phyloP scores from a whole-genome alignment of 2,888 invertebrate genomes.

The Tinea pellionella region DNA sequence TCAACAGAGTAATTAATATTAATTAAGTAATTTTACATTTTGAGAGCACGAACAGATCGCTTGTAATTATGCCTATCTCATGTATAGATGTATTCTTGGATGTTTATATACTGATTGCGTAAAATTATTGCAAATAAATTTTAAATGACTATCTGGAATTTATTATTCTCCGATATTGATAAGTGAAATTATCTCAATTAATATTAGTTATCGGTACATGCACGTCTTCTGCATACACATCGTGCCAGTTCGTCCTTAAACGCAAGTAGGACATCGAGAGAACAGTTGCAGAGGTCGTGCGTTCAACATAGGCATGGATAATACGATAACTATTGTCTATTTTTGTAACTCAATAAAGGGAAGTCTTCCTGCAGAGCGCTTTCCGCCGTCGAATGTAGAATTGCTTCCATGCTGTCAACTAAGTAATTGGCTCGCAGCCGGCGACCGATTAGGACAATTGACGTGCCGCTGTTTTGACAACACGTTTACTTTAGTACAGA shows the following conservation, averaged over 20 bases:
- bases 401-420: slow-evolving; percentile 66
- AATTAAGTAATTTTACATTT: background rate
- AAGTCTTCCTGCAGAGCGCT: slow-evolving; percentile 60
- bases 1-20: background rate
- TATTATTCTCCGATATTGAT: background rate
- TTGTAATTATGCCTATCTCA: background rate
- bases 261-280: background rate
- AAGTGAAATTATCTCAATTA: too few relatives aligned
- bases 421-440: slow-evolving; percentile 65
- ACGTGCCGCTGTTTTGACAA: slow-evolving; percentile 65
- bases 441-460: slow-evolving; percentile 64
- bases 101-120: background rate
- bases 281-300: background rate
- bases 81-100: too few relatives aligned
- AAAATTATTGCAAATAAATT: background rate
- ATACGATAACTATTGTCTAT: slow-evolving; percentile 21
- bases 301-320: background rate
- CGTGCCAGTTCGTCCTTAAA: background rate
- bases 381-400: slow-evolving; percentile 68
- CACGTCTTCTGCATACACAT: background rate
- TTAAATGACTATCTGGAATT: background rate
- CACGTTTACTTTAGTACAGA: slow-evolving; percentile 28
- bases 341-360: slow-evolving; percentile 55
- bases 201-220: background rate
- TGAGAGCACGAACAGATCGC: background rate